phyloP scores from a whole-genome alignment of 2,888 invertebrate species.

The Troilus luridus region DNA sequence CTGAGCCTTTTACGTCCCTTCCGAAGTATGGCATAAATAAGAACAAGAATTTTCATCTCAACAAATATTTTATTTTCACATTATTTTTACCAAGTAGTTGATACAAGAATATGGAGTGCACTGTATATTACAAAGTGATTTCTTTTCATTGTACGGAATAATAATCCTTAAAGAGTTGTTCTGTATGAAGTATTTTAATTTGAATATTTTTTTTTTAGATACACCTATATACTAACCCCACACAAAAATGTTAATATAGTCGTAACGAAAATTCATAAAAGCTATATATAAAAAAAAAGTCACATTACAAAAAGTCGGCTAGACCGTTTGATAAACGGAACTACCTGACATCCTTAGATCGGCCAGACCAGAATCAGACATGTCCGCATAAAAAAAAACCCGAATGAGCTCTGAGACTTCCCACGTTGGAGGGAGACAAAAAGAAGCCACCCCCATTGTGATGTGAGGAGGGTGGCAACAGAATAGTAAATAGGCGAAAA shows the following conservation, averaged over 20 bases:
- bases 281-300: background rate
- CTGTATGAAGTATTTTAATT: background rate
- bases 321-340: slow-evolving; percentile 47
- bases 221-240: background rate
- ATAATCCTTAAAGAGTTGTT: no score
- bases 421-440: slow-evolving; percentile 38
- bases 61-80: no score
- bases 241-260: background rate
- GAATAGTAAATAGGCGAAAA: slow-evolving; percentile 37
- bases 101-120: no score
- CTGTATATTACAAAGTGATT: no score
- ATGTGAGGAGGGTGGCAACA: slow-evolving; percentile 5
- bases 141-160: no score
- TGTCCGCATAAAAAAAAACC: slow-evolving; percentile 31
- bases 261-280: slow-evolving; percentile 6
- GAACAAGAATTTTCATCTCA: no score
- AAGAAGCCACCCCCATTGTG: slow-evolving; percentile 49
- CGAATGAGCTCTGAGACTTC: background rate
- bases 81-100: no score
- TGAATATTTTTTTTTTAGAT: background rate
- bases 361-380: slow-evolving; percentile 45
- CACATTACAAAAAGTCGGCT: background rate
- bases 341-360: slow-evolving; percentile 34
- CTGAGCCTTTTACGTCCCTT: no score
- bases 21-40: no score